Conservation (phyloP, 2,888 invertebrate species). For the Oxyteleia sp. region DNA sequence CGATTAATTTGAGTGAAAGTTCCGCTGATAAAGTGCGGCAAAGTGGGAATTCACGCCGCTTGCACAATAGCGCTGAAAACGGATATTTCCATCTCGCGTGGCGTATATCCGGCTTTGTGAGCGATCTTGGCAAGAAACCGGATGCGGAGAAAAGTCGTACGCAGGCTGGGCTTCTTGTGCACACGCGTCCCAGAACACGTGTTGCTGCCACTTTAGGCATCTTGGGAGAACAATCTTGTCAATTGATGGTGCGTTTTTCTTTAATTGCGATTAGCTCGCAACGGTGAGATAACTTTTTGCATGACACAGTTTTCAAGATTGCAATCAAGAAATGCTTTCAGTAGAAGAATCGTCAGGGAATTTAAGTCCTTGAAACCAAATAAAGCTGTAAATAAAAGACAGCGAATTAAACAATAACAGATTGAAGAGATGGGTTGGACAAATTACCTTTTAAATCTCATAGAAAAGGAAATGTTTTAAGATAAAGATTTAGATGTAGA, state of each 20-base stretch:
- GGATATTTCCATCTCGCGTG: constrained; percentile 62
- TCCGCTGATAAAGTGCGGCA: constrained; percentile 53
- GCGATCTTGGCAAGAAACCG: constrained; percentile 58
- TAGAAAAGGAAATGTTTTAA: too few species aligned
- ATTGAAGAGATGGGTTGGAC: too few species aligned
- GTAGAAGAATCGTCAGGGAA: too few species aligned
- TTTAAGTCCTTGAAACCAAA: too few species aligned
- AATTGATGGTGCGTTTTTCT: constrained; percentile 47
- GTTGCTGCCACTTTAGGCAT: constrained; percentile 52
- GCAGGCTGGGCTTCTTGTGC: constrained; percentile 43
- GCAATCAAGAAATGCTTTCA: too few species aligned
- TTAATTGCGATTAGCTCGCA: constrained; percentile 23
- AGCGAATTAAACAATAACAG: too few species aligned
- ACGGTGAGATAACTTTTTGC: background rate
- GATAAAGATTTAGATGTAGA: too few species aligned
- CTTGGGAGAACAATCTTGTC: constrained; percentile 37
- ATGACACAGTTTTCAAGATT: too few species aligned
- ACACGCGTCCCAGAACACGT: constrained; percentile 52
- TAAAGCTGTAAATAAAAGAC: too few species aligned
- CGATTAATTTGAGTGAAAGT: constrained; percentile 72
- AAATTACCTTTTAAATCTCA: too few species aligned
- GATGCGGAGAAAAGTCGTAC: constrained; percentile 66
- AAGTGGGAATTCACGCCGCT: constrained; percentile 51
- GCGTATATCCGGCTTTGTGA: constrained; percentile 57
- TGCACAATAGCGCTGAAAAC: constrained; percentile 63